Base-by-base conservation (phyloP, 2,888 invertebrate genomes). In the Tuberolachnus salignus region DNA sequence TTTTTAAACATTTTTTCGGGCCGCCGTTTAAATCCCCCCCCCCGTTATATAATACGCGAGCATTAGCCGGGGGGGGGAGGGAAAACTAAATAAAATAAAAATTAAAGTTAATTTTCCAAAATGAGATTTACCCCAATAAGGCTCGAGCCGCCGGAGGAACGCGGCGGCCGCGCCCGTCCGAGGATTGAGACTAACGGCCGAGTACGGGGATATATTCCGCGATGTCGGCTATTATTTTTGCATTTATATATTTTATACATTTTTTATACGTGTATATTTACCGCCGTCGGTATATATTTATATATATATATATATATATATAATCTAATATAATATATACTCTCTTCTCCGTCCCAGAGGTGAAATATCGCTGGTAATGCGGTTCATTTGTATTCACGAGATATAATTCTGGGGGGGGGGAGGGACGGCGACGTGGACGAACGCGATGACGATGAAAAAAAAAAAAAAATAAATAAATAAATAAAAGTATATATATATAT, bases 361-460 rank as follows among this genome's bases (percentile, higher is more conserved):
- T 69, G 69, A 69, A 78, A 78, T 75, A 78, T 67, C 49, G 67
- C 51, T 42, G 78, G 69, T 75, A 75, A 75, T 67, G 57, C 23
- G 78, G 78, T 67, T 78, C 78, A 78, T 78, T 78, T 78, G 69
- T 78, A 78, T 78, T 78, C 78, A 78, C 78, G 59, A 61, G 78
- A 69, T 78, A 78, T 78, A 78, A 78, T 69, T 67, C 59, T 59
- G 42, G 49, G 67, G 78, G 42, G 34, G 6, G 3, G 34, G 6
- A 3, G 34, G 42, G 34, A 34, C 34, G 34, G 6, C 34, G 34
- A 34, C 6, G 34, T n/a, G n/a, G n/a, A n/a, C n/a, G n/a, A n/a
- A n/a, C n/a, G 42, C 23, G 66, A 66, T 67, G 66, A 66, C 57
- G 66, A 75, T 69, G 59, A 51, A 67, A 69, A 66, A 67, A 66